Evolutionary conservation across 2,797 vertebrate genomes (phyloP), one percentile per base, ranked within the genome.

Genomic region (Centropyge bicolor): DNA sequence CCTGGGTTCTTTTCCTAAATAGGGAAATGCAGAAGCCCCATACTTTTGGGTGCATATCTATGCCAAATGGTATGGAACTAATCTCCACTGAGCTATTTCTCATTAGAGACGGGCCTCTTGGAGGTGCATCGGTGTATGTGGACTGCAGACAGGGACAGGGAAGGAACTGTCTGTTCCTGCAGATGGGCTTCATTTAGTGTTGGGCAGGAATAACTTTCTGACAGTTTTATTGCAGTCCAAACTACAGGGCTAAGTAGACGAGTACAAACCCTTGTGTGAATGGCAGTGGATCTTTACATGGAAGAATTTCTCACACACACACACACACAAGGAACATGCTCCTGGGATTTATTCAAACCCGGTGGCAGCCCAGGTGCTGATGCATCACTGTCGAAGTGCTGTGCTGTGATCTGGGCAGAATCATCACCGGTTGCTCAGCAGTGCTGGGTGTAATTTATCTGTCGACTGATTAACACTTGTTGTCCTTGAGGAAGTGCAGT

Each of bases 51-150:
- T 87, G 83, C 88, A 91, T 94, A 88, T 93, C 84, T 90, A 88
- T 92, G 94, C 91, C 93, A 95, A 91, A 92, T 87, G 93, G 92
- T 92, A 93, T 94, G 93, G 93, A 95, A 95, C 93, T 95, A 95
- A 95, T 95, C 93, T 91, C 84, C 75, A 81, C 88, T 88, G 91
- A 94, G 93, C 86, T 94, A 94, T 93, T 95, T 94, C 93, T 95
- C 93, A 96, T 95, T 95, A 94, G 89, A 93, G 86, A 78, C 61
- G 87, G 90, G 90, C 92, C 92, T 93, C 88, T 80, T 41, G 57
- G 84, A 86, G 84, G 80, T 81, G 74, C 78, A 82, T 86, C 36
- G 40, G 61, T 86, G 88, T 87, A 16, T 51, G 76, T 71, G 72
- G 80, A 89, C 87, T n/a, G 62, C 6, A 49, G 75, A 89, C 69